These are phyloP conservation scores for Emydocephalus ijimae DNA, from an alignment of 2,113 vertebrate genomes.

Conservation along the genomic window DNA sequence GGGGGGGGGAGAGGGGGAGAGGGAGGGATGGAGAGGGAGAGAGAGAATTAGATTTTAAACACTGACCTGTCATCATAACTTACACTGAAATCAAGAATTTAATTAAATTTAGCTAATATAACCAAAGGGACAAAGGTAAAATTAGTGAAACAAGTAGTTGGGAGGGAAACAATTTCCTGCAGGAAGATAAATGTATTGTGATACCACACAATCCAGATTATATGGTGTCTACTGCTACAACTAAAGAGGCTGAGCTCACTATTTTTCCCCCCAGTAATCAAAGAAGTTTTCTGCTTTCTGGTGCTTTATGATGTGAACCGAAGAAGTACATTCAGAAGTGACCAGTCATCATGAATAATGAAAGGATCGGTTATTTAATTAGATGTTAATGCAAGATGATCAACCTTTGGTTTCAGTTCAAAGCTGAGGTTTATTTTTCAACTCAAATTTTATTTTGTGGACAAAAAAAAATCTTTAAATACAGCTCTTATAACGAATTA, in stretches of 20 bases:
- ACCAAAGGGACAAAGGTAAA: not conserved
- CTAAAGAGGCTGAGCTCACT: not conserved
- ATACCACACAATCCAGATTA: not conserved
- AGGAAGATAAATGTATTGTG: not conserved
- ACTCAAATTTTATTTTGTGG: not conserved
- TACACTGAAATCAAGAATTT: not conserved
- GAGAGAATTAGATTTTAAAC: not conserved
- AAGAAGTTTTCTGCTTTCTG: not conserved
- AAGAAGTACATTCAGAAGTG: not conserved
- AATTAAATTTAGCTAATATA: not conserved
- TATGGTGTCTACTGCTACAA: too few relatives aligned
- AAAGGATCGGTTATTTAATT: not conserved
- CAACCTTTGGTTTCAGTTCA: not conserved
- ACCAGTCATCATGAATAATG: not conserved
- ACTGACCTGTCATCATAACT: not conserved
- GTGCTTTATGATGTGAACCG: not conserved
- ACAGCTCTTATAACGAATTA: not conserved
- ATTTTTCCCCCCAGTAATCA: not conserved
- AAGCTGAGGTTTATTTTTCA: not conserved
- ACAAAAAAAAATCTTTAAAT: not conserved
- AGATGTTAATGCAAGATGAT: not conserved
- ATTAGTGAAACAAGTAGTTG: not conserved
- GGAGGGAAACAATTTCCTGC: not conserved
- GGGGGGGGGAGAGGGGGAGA: not conserved
- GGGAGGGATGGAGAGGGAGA: not conserved